phyloP scores from a whole-genome alignment of 2,113 vertebrate species.

The Gyps fulvus region DNA sequence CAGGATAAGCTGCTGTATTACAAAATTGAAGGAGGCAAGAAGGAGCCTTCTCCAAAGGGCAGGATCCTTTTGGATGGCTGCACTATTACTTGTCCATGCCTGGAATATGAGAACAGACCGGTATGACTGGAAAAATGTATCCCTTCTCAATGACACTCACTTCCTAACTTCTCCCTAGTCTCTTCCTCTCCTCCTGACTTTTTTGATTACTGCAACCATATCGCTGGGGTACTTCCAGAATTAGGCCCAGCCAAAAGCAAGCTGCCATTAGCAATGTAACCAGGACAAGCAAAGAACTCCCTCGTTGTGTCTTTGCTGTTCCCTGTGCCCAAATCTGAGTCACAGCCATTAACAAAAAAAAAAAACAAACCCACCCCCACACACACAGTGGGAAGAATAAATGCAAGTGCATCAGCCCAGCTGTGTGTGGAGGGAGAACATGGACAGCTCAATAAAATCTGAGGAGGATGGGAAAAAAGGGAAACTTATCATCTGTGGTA shows the following conservation, averaged over 20 bases:
- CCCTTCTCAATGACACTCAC: background rate
- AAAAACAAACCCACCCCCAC: no score
- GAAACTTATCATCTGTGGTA: background rate
- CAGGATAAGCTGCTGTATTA: conserved; percentile 91
- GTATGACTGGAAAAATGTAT: conserved; percentile 63
- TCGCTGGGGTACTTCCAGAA: background rate
- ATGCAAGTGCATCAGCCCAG: background rate
- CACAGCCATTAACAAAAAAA: background rate
- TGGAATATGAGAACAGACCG: conserved; percentile 89
- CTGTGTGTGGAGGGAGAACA: background rate
- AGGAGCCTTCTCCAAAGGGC: conserved; percentile 83
- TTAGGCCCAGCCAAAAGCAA: background rate
- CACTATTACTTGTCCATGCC: conserved; percentile 85
- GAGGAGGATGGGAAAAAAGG: background rate
- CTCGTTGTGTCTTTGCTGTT: background rate
- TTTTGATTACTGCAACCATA: background rate
- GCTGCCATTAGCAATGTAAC: background rate
- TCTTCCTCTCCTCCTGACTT: background rate
- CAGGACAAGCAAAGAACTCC: background rate
- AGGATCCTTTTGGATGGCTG: conserved; percentile 83
- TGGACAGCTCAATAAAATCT: background rate
- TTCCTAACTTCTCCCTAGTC: background rate
- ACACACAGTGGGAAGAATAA: background rate
- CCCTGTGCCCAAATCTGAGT: background rate
- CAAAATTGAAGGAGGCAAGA: conserved; percentile 85